Conservation (phyloP, 2,888 invertebrate genomes). For the Thysanoteuthis rhombus region DNA sequence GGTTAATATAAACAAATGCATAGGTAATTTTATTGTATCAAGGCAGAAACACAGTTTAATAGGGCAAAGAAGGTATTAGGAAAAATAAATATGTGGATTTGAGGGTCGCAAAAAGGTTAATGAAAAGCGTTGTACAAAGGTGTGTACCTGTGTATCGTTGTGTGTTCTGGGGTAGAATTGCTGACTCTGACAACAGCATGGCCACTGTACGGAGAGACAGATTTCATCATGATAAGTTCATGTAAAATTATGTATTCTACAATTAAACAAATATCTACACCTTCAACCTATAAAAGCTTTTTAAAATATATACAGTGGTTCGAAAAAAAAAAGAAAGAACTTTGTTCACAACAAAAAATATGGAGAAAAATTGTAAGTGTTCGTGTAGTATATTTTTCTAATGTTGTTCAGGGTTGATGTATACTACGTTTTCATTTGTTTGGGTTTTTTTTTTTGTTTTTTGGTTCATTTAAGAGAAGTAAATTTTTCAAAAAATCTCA, state of each 20-base stretch:
- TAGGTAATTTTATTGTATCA: neutral
- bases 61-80: neutral
- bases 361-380: too few relatives aligned
- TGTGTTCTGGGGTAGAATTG: conserved; percentile 12
- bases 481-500: too few relatives aligned
- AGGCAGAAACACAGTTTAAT: neutral
- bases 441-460: too few relatives aligned
- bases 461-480: too few relatives aligned
- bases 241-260: neutral
- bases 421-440: too few relatives aligned
- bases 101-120: neutral
- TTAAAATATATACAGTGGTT: too few relatives aligned
- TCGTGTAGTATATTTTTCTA: too few relatives aligned
- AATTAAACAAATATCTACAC: neutral
- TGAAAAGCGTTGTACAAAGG: neutral
- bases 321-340: too few relatives aligned
- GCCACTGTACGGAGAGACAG: conserved; percentile 12
- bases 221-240: neutral
- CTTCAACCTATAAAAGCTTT: neutral
- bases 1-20: neutral
- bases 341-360: too few relatives aligned
- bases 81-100: neutral
- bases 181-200: conserved; percentile 12
- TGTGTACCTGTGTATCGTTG: neutral
- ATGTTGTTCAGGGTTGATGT: too few relatives aligned